Percentiles rank a stretch among this genome's conserved stretches.
Conservation (phyloP, 1,140 invertebrate species). For the Temnothorax longispinosus region DNA sequence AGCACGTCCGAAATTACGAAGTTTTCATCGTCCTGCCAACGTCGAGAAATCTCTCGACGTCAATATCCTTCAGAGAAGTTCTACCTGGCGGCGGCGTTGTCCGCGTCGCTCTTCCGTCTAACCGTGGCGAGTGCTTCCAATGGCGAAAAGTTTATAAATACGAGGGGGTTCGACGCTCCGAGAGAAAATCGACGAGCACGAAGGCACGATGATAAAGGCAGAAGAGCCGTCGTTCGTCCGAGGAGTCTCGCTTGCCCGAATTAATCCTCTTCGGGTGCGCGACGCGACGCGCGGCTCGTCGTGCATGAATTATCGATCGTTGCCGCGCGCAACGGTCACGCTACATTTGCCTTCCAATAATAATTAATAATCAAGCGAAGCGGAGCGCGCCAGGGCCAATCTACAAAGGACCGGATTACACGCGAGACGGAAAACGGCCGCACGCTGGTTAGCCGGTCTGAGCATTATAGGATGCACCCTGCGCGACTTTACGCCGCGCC, state of each 20-base stretch:
- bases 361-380: conserved; percentile 82
- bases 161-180: conserved; percentile 65
- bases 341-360: conserved; percentile 80
- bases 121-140: conserved; percentile 25
- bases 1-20: conserved; percentile 70
- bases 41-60: conserved; percentile 31
- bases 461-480: not conserved
- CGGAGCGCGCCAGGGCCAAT: conserved; percentile 66
- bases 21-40: conserved; percentile 65
- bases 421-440: conserved; percentile 66
- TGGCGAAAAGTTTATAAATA: conserved; percentile 77
- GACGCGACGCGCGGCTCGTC: conserved; percentile 55
- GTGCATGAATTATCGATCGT: conserved; percentile 80
- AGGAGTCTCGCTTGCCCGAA: conserved; percentile 59
- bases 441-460: not conserved
- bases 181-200: conserved; percentile 18
- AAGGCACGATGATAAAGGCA: conserved; percentile 28
- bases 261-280: conserved; percentile 68
- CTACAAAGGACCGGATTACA: conserved; percentile 79
- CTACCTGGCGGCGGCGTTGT: not conserved
- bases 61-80: conserved; percentile 51
- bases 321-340: conserved; percentile 64
- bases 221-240: conserved; percentile 1
- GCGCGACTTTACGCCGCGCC: not conserved
- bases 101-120: not conserved